Percentiles rank a stretch among this genome's conserved stretches.
Conservation (phyloP, 2,888 invertebrate genomes). For the Autographa pulchrina region DNA sequence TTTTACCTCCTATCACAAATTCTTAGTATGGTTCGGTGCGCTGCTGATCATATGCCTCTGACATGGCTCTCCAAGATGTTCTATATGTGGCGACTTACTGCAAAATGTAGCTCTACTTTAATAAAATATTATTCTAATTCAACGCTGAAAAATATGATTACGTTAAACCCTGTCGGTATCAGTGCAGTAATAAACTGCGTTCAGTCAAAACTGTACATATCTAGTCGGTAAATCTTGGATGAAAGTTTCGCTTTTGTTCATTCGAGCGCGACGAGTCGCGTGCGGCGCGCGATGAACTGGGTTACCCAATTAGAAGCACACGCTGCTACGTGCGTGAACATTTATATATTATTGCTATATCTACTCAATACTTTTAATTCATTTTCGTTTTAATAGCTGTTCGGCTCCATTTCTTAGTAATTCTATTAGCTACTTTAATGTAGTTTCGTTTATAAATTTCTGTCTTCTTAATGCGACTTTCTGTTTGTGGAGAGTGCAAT, state of each 20-base stretch:
- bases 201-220: slow-evolving; percentile 51
- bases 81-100: not conserved
- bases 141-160: not conserved
- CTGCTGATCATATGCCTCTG: too few species aligned
- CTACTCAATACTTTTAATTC: slow-evolving; percentile 18
- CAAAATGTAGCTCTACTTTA: not conserved
- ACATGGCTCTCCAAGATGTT: too few species aligned
- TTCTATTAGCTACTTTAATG: not conserved
- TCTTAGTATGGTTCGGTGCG: too few species aligned
- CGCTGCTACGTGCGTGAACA: slow-evolving; percentile 46
- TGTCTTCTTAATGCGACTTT: not conserved
- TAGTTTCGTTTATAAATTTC: not conserved
- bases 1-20: too few species aligned
- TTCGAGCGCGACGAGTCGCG: slow-evolving; percentile 63
- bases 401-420: slow-evolving; percentile 5
- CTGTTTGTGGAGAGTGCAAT: not conserved
- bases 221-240: slow-evolving; percentile 62
- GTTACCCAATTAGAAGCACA: slow-evolving; percentile 66
- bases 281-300: slow-evolving; percentile 66
- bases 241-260: slow-evolving; percentile 66
- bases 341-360: slow-evolving; percentile 37
- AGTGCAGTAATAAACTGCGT: slow-evolving; percentile 8
- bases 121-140: not conserved
- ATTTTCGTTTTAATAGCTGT: slow-evolving; percentile 8
- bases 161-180: slow-evolving; percentile 12